Evolutionary conservation across 2,797 vertebrate species (phyloP).

Genomic region (Smutsia temminckii): DNA sequence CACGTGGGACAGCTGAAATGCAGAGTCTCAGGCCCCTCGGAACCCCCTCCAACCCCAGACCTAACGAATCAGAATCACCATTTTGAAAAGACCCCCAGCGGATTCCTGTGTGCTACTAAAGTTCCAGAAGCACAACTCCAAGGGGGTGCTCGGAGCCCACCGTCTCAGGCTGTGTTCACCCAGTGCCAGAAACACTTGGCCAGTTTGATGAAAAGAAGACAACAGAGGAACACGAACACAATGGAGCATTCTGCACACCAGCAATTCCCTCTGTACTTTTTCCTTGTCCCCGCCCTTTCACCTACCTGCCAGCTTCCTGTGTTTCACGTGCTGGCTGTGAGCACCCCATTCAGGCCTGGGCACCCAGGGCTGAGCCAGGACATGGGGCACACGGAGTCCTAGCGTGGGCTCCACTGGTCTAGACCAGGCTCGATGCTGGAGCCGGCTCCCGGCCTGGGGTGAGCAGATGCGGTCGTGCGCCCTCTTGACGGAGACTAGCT

Average conservation of each 20-base stretch:
- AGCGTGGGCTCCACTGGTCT: background rate
- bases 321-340: background rate
- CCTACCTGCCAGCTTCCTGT: background rate
- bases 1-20: too few relatives aligned
- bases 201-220: background rate
- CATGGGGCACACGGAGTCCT: rapidly evolving
- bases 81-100: background rate
- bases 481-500: background rate
- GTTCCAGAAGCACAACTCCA: background rate
- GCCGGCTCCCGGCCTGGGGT: background rate
- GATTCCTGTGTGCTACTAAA: background rate
- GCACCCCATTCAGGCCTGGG: background rate
- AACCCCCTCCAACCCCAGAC: background rate
- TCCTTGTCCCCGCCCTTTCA: background rate
- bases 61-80: background rate
- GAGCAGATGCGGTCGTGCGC: background rate
- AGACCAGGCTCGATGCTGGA: background rate
- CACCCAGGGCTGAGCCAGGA: background rate
- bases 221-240: background rate
- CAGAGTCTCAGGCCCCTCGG: background rate
- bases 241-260: background rate
- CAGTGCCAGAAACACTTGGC: background rate
- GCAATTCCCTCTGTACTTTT: background rate
- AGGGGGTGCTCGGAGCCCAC: background rate
- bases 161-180: background rate